Evolutionary conservation across 1,140 invertebrate species (phyloP).

Genomic region (Halotydeus destructor): DNA sequence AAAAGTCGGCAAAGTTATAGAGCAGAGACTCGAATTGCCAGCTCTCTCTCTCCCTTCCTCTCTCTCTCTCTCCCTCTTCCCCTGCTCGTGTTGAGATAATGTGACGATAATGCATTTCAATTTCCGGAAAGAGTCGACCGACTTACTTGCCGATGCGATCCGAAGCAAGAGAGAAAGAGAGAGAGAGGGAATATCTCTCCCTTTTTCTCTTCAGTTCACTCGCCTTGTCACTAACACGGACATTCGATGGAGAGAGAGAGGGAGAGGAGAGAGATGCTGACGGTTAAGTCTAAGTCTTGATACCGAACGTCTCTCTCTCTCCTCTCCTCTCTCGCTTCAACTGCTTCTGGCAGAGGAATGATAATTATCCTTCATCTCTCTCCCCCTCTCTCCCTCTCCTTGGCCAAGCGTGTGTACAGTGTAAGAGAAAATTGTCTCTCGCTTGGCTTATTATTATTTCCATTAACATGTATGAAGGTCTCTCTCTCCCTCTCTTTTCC

Average conservation of each 20-base stretch:
- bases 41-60: not conserved
- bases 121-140: not conserved
- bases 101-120: too few relatives aligned
- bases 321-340: not conserved
- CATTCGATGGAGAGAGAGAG: slow-evolving; percentile 2
- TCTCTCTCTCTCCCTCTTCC: not conserved
- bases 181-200: too few relatives aligned
- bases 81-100: not conserved
- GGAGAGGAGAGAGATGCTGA: not conserved
- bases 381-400: not conserved
- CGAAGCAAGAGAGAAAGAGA: not conserved
- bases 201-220: too few relatives aligned
- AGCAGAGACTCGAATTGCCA: not conserved
- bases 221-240: too few relatives aligned
- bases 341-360: not conserved
- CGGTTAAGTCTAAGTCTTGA: not conserved
- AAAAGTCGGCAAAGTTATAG: not conserved
- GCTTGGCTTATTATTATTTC: not conserved
- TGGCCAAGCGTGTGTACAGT: not conserved
- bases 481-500: not conserved
- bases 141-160: not conserved
- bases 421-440: not conserved
- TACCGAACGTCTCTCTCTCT: not conserved
- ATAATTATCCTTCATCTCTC: not conserved
- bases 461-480: not conserved